Percentiles rank a stretch among this genome's conserved stretches.
Evolutionary conservation across 30 jellyfish, hydroid and myxozoan genomes (phyloP).

Genomic region (Nemopilema nomurai): DNA sequence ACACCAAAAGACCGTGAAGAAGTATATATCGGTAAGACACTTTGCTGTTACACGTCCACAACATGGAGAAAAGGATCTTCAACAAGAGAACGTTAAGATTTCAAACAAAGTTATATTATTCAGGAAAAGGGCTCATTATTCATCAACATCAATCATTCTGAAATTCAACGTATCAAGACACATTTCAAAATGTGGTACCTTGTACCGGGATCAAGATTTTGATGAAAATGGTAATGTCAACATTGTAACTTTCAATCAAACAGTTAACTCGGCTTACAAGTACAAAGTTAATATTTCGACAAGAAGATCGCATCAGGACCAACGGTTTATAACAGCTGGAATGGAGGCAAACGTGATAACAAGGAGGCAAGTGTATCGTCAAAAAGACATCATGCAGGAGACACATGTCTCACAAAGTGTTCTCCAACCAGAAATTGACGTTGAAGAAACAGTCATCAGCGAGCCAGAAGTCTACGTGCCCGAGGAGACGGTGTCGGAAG

Average conservation of each 20-base stretch:
- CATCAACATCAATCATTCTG: not conserved
- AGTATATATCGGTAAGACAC: not conserved
- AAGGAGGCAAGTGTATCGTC: not conserved
- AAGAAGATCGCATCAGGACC: not conserved
- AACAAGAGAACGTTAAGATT: not conserved
- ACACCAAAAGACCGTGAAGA: not conserved
- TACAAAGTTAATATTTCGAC: not conserved
- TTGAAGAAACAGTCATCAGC: slow-evolving; percentile 19
- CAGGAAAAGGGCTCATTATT: not conserved
- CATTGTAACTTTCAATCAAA: not conserved
- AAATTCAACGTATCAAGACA: slow-evolving; percentile 8
- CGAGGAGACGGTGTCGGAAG: slow-evolving; percentile 31
- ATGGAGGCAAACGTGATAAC: not conserved
- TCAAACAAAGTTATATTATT: not conserved
- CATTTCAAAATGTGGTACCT: not conserved
- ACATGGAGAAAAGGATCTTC: not conserved
- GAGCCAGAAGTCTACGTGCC: slow-evolving; percentile 40
- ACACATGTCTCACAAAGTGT: too few species aligned
- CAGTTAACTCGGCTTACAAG: not conserved
- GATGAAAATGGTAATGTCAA: slow-evolving; percentile 14
- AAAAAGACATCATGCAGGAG: not conserved
- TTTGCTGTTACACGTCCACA: not conserved
- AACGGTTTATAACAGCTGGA: not conserved
- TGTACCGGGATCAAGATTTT: not conserved
- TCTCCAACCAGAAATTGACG: slow-evolving; percentile 15